Conservation (phyloP, 2,888 invertebrate species). For the Hypolimnas misippus region DNA sequence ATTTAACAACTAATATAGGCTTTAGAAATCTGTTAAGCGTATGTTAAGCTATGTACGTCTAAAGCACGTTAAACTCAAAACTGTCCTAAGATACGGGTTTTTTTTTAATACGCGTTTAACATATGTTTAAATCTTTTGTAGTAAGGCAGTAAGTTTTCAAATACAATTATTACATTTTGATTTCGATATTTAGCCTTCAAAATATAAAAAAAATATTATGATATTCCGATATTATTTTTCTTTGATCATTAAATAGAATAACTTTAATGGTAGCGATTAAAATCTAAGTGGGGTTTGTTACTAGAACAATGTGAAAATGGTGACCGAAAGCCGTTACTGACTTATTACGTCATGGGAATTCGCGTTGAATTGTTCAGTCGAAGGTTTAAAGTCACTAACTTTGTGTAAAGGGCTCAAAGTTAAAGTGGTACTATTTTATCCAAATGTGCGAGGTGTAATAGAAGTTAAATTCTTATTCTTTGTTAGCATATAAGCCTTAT, state of each 20-base stretch:
- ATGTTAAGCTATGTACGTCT: too few relatives aligned
- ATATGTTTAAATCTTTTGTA: too few relatives aligned
- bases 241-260: neutral
- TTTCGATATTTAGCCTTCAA: too few relatives aligned
- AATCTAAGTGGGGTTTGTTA: slow-evolving; percentile 29
- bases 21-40: too few relatives aligned
- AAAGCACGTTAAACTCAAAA: too few relatives aligned
- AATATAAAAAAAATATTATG: too few relatives aligned
- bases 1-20: too few relatives aligned
- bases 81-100: too few relatives aligned
- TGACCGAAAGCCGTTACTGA: slow-evolving; percentile 44
- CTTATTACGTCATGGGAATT: slow-evolving; percentile 41
- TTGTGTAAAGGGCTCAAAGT: slow-evolving; percentile 59
- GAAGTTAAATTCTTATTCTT: slow-evolving; percentile 76
- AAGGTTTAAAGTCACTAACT: slow-evolving; percentile 55
- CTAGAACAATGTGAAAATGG: slow-evolving; percentile 14
- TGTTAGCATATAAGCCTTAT: neutral
- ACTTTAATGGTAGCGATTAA: neutral
- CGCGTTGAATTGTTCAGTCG: slow-evolving; percentile 49
- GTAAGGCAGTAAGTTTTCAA: too few relatives aligned
- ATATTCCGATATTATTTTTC: too few relatives aligned
- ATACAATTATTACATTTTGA: too few relatives aligned
- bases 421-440: slow-evolving; percentile 64
- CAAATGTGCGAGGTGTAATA: slow-evolving; percentile 49
- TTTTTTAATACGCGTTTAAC: too few relatives aligned